Base-by-base conservation (phyloP, 2,888 invertebrate genomes). In the Apoda limacodes region DNA sequence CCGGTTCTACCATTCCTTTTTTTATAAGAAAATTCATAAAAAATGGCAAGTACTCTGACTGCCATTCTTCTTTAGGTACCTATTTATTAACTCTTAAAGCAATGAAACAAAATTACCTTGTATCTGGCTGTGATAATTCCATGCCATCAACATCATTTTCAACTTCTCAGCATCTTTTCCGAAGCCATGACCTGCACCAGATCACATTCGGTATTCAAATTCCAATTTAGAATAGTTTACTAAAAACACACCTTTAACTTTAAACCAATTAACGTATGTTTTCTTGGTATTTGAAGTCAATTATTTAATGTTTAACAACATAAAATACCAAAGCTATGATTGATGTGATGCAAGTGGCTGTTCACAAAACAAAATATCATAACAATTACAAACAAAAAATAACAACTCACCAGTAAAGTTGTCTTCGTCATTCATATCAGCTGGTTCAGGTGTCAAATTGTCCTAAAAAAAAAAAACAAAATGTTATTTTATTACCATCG, bases 121-220 rank as follows among this genome's bases (percentile, higher is more conserved):
- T 56, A 83, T 76, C 66, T 90, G 90, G 82, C 88, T 88, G 82
- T 90, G 89, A 83, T 90, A 90, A 85, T 91, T 91, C 91, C 91
- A 92, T 63, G 91, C 91, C 66, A 91, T 85, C 76, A 92, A 85
- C 90, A 92, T 91, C 82, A 90, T 84, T 84, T 91, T 91, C 82
- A 92, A 85, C 83, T 91, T 91, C 83, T 92, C 91, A 57, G 89
- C 89, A 70, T 92, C 91, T 86, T 91, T 91, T 86, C 88, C 84
- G 82, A 66, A 63, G 71, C 60, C 76, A 60, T 78, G 75, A 78
- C 80, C 80, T 80, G 80, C 80, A 80, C 69, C 80, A 78, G 72
- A 75, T 78, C 78, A 78, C 66, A 76, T 72, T 60, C 51, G 60
- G 66, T 68, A 68, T 68, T 76, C 59, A 78, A 70, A 60, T 58